Percentiles rank a stretch among this genome's conserved stretches.
Evolutionary conservation across 2,113 vertebrate genomes (phyloP).

Genomic region (Sorex fumeus): DNA sequence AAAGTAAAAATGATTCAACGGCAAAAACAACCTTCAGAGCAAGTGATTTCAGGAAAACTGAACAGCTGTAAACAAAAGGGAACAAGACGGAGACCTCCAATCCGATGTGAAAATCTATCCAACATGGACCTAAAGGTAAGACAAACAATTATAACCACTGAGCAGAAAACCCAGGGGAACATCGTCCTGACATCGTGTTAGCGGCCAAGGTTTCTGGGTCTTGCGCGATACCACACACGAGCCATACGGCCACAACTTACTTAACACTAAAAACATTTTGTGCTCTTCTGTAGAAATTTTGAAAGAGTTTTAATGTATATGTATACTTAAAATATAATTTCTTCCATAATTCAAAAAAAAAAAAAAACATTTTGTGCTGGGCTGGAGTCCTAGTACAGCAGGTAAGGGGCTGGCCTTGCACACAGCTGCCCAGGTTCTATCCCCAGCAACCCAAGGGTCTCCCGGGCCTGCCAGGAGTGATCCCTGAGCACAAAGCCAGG

Average conservation of each 20-base stretch:
- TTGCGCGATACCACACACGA: background rate
- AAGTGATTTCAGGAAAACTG: background rate
- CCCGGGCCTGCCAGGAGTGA: too few species aligned
- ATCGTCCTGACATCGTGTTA: background rate
- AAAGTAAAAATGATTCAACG: background rate
- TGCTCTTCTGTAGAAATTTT: too few species aligned
- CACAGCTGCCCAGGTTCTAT: too few species aligned
- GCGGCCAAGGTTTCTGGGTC: background rate
- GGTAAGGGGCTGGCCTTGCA: too few species aligned
- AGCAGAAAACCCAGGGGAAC: conserved; percentile 8
- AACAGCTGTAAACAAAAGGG: background rate
- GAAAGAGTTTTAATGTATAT: too few species aligned
- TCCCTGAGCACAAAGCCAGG: too few species aligned
- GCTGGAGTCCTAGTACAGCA: too few species aligned
- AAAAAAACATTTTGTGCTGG: too few species aligned
- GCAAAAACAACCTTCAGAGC: conserved; percentile 45
- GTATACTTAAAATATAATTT: too few species aligned
- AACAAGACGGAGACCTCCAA: background rate
- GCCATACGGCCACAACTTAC: background rate
- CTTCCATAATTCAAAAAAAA: too few species aligned
- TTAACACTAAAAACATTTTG: background rate
- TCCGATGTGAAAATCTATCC: conserved; percentile 28
- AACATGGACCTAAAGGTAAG: background rate
- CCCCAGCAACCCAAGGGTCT: too few species aligned
- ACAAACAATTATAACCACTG: background rate